These are phyloP conservation scores for Perca fluviatilis DNA, from an alignment of 2,113 vertebrate genomes.

Conservation along the genomic window DNA sequence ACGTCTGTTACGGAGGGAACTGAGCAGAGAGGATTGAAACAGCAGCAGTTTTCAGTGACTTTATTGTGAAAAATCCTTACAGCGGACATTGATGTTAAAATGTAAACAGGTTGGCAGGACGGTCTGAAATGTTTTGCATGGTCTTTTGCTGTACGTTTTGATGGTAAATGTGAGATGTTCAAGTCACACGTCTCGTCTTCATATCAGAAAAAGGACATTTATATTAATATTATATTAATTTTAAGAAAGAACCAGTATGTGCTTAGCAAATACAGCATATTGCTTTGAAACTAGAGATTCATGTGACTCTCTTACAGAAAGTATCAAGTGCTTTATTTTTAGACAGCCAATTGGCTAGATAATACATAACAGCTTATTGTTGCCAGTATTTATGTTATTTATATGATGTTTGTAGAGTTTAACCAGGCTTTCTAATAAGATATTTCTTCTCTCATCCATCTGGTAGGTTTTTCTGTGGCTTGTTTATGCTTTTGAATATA, in stretches of 20 bases:
- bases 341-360: background rate
- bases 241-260: background rate
- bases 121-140: too few relatives aligned
- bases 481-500: constrained; percentile 36
- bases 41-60: too few relatives aligned
- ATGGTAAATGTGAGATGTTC: too few relatives aligned
- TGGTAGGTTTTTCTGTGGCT: constrained; percentile 28
- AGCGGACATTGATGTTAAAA: too few relatives aligned
- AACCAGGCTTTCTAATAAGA: constrained; percentile 25
- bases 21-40: too few relatives aligned
- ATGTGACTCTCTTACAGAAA: constrained; percentile 9
- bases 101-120: too few relatives aligned
- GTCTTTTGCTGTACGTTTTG: too few relatives aligned
- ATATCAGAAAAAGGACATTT: too few relatives aligned
- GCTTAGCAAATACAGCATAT: constrained; percentile 3
- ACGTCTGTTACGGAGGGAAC: too few relatives aligned
- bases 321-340: background rate
- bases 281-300: background rate
- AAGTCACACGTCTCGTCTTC: too few relatives aligned
- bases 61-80: too few relatives aligned
- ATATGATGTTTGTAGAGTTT: constrained; percentile 35
- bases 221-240: too few relatives aligned
- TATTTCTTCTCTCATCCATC: constrained; percentile 35
- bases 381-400: constrained; percentile 25
- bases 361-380: constrained; percentile 23